Conservation (phyloP, 2,888 invertebrate genomes). For the Hemithea aestivaria region DNA sequence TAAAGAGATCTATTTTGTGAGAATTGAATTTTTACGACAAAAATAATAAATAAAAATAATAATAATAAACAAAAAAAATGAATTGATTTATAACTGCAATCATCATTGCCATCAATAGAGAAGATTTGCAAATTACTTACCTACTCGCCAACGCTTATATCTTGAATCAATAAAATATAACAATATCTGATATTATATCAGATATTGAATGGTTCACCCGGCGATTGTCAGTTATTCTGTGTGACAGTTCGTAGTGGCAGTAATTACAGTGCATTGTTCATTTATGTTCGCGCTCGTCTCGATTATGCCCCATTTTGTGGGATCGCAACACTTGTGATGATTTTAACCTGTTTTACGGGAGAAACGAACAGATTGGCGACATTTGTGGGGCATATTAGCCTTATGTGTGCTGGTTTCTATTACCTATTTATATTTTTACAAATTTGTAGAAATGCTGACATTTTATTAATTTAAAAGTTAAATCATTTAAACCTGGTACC, state of each 20-base stretch:
- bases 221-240: constrained; percentile 56
- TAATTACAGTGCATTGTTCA: constrained; percentile 71
- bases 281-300: constrained; percentile 36
- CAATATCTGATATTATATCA: constrained; percentile 26
- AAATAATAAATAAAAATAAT: too few species aligned
- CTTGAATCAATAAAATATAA: constrained; percentile 19
- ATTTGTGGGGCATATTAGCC: constrained; percentile 3
- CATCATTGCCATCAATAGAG: too few species aligned
- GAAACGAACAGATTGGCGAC: constrained; percentile 1
- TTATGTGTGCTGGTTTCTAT: constrained; percentile 16
- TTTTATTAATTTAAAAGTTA: too few species aligned
- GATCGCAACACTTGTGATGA: constrained; percentile 34
- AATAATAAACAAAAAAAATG: too few species aligned
- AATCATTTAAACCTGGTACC: too few species aligned
- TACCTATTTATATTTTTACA: too few species aligned
- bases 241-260: constrained; percentile 66
- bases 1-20: too few species aligned
- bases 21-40: too few species aligned
- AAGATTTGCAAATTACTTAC: too few species aligned
- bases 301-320: constrained; percentile 7
- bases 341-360: constrained; percentile 26
- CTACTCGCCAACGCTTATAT: constrained; percentile 25
- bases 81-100: too few species aligned
- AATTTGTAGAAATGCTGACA: too few species aligned
- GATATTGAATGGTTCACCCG: constrained; percentile 50